Evolutionary conservation across 2,113 vertebrate species (phyloP).

Genomic region (Ramphastos sulfuratus): DNA sequence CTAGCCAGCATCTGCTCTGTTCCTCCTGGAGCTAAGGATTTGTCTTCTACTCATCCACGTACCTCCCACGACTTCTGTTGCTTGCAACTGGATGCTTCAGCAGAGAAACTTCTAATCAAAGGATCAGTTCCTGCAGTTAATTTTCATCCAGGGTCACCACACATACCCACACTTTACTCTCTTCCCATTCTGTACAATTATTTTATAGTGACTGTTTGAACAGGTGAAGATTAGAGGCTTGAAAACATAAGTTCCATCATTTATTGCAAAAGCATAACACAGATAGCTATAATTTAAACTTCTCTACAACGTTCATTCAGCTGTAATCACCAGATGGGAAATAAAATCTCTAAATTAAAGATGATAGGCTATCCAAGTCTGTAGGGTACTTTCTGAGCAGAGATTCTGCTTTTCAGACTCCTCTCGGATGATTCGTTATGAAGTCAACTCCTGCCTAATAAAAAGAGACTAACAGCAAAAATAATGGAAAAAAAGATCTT

Average conservation of each 20-base stretch:
- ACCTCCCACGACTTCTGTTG: not conserved
- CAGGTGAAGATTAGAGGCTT: conserved; percentile 42
- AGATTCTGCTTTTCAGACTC: conserved; percentile 1
- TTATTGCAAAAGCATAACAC: conserved; percentile 16
- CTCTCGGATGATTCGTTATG: conserved; percentile 26
- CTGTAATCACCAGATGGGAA: conserved; percentile 56
- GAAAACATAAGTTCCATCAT: not conserved
- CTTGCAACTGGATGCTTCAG: not conserved
- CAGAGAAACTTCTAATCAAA: conserved; percentile 19
- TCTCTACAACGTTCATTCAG: conserved; percentile 33
- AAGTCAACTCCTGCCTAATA: conserved; percentile 14
- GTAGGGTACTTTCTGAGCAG: conserved; percentile 32
- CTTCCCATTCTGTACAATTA: not conserved
- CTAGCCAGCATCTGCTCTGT: not conserved
- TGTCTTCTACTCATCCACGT: not conserved
- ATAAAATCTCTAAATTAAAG: conserved; percentile 60
- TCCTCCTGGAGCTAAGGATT: not conserved
- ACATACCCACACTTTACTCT: not conserved
- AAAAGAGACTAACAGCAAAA: conserved; percentile 33
- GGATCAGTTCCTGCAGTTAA: not conserved
- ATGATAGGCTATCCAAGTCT: conserved; percentile 45
- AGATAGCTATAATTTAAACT: conserved; percentile 53
- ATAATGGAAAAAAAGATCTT: not conserved
- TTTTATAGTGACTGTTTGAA: conserved; percentile 2
- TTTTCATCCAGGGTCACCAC: not conserved